phyloP scores from a whole-genome alignment of 37 sponge, comb jelly and placozoan species.

The Ephydatia muelleri region DNA sequence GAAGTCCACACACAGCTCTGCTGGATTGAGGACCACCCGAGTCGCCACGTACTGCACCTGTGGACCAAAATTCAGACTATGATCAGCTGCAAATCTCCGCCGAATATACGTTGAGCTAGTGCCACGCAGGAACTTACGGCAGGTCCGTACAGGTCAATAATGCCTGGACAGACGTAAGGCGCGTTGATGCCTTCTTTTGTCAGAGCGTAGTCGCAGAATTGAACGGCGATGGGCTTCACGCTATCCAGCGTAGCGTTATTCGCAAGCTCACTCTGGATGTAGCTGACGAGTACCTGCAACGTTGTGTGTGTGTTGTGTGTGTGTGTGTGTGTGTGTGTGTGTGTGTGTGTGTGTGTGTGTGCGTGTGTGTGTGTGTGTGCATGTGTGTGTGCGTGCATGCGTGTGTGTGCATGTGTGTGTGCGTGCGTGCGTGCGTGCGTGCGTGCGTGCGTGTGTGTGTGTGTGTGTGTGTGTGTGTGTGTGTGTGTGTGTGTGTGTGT shows the following conservation, averaged over 20 bases:
- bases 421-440: not conserved
- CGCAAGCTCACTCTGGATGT: not conserved
- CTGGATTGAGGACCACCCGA: slow-evolving; percentile 19
- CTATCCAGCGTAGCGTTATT: slow-evolving; percentile 16
- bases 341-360: not conserved
- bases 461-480: slow-evolving; percentile 27
- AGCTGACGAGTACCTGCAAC: not conserved
- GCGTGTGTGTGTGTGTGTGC: too few relatives aligned
- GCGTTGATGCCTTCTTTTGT: not conserved
- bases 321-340: too few relatives aligned
- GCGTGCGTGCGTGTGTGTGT: slow-evolving; percentile 16
- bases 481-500: slow-evolving; percentile 26
- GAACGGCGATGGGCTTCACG: slow-evolving; percentile 5
- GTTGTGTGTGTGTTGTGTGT: not conserved
- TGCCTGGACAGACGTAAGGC: slow-evolving; percentile 61
- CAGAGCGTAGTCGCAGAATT: slow-evolving; percentile 15
- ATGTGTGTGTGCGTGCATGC: not conserved
- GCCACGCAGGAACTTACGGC: slow-evolving; percentile 21
- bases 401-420: not conserved
- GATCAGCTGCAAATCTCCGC: not conserved
- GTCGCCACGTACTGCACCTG: slow-evolving; percentile 58
- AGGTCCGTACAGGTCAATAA: slow-evolving; percentile 63
- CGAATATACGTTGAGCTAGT: too few relatives aligned
- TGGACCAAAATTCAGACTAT: not conserved
- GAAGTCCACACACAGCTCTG: slow-evolving; percentile 18